Evolutionary conservation across 2,888 invertebrate species (phyloP), one percentile per base, ranked within the genome.

Genomic region (Drosophila demipolita): DNA sequence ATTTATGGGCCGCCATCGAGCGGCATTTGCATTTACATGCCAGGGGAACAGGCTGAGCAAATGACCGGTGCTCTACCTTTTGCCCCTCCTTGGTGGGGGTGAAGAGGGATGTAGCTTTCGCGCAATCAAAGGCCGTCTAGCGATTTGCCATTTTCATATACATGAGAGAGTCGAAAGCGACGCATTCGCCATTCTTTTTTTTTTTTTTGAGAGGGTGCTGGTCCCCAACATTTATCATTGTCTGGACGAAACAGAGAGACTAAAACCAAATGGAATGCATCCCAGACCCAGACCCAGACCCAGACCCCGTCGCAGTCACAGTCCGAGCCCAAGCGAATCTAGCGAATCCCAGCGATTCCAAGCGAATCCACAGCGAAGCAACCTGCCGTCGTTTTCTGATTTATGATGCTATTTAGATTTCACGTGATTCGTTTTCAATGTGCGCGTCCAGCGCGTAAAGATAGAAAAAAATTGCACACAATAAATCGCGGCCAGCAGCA

Each of bases 341-440:
- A 45, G 52, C 42, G 23, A 58, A 63, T 49, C 48, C 17, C 17
- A 23, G 50, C 65, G 74, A 60, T 26, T 55, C 42, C 64, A 55
- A 45, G 42, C 40, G 66, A 52, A 65, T 78, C 70, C 75, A 73
- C 70, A 68, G 68, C 82, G 65, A 80, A 78, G 87, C 85, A 86
- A 86, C 85, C 88, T 86, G 85, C 89, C 89, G 90, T 88, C 89
- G 84, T 85, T 89, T 78, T 87, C 90, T 89, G 89, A 89, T 89
- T 89, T 89, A 89, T 89, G 89, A 87, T 87, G 88, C 89, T 89
- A 89, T 89, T 89, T 89, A 87, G 89, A 89, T 89, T 90, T 83
- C 87, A 89, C 87, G 87, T 87, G 89, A 87, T 87, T 87, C 89
- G 86, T 87, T 87, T 87, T 87, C 87, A 87, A 87, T 87, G 89